phyloP scores from a whole-genome alignment of 2,797 vertebrate species.

The Acrossocheilus fasciatus region DNA sequence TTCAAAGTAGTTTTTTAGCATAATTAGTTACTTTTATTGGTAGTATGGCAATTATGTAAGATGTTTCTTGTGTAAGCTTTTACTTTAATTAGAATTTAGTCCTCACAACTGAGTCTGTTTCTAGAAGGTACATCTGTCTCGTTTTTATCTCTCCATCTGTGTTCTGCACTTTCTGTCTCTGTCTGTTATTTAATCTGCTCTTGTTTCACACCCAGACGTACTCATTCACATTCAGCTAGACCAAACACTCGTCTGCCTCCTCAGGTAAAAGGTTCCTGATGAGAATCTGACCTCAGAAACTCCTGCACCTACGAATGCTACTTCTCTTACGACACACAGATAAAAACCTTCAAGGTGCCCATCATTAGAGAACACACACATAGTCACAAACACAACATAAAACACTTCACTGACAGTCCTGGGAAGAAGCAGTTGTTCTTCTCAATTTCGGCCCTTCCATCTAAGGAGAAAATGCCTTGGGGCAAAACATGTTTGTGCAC shows the following conservation, averaged over 20 bases:
- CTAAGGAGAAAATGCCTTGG: constrained; percentile 16
- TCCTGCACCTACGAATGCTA: background rate
- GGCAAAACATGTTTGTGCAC: constrained; percentile 42
- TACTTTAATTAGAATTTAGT: constrained; percentile 5
- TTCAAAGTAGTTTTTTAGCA: background rate
- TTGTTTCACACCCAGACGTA: constrained; percentile 37
- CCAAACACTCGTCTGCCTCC: constrained; percentile 23
- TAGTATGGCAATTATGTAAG: background rate
- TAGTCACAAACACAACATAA: constrained; percentile 6
- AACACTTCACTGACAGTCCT: constrained; percentile 37
- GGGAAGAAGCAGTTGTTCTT: constrained; percentile 17
- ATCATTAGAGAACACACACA: background rate
- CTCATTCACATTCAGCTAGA: constrained; percentile 25
- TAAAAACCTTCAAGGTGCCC: constrained; percentile 27
- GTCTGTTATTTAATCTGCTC: constrained; percentile 17
- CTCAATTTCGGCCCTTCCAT: constrained; percentile 14
- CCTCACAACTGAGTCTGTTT: constrained; percentile 14
- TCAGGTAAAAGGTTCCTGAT: constrained; percentile 28
- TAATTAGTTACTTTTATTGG: background rate
- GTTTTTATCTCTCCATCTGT: constrained; percentile 33
- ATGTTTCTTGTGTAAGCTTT: background rate
- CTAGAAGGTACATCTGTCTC: constrained; percentile 31
- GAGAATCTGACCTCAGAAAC: constrained; percentile 15
- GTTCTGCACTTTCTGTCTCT: background rate
- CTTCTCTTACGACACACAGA: constrained; percentile 11